Conservation (phyloP, 2,888 invertebrate genomes). For the Drosophila recens region DNA sequence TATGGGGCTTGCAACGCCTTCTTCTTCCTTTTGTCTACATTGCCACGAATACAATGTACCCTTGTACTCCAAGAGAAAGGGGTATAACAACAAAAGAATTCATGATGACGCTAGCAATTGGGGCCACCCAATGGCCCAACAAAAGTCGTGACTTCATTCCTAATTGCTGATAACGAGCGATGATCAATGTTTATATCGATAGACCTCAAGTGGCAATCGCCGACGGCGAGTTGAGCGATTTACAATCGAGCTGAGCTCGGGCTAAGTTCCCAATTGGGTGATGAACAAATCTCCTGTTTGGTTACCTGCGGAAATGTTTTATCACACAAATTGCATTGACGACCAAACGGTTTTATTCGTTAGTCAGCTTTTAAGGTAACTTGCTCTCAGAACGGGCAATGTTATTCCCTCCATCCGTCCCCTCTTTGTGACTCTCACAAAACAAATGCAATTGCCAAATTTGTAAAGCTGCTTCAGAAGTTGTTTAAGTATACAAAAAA, state of each 20-base stretch:
- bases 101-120: constrained; percentile 10
- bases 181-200: constrained; percentile 39
- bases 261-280: constrained; percentile 59
- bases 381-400: constrained; percentile 41
- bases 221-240: constrained; percentile 57
- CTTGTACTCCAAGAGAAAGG: not conserved
- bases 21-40: not conserved
- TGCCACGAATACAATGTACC: not conserved
- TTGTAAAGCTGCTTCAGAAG: constrained; percentile 36
- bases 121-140: constrained; percentile 13
- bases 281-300: constrained; percentile 52
- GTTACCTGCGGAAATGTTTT: constrained; percentile 38
- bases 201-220: constrained; percentile 70
- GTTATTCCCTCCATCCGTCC: not conserved
- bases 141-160: constrained; percentile 51
- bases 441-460: constrained; percentile 60
- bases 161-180: constrained; percentile 34
- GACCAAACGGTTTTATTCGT: constrained; percentile 10
- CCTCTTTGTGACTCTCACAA: not conserved
- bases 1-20: too few relatives aligned
- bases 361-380: constrained; percentile 56
- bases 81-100: constrained; percentile 1
- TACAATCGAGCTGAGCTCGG: constrained; percentile 40
- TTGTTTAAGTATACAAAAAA: not conserved
- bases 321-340: not conserved